phyloP scores from a whole-genome alignment of 2,888 invertebrate species.

The Rhogogaster chlorosoma region DNA sequence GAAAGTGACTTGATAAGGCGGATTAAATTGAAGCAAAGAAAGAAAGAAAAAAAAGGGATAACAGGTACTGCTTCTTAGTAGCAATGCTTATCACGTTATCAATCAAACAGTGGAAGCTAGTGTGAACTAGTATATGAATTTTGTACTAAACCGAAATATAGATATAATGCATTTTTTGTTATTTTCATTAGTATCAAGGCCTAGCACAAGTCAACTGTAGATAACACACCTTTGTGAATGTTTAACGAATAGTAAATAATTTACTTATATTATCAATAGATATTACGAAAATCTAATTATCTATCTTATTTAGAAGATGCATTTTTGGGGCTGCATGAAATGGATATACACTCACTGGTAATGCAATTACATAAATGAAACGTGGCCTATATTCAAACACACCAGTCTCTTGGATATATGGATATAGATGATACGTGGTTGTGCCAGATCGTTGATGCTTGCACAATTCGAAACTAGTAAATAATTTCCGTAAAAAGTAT shows the following conservation, averaged over 20 bases:
- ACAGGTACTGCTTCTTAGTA: background rate
- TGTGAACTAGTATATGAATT: background rate
- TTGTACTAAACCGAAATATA: background rate
- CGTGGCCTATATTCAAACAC: background rate
- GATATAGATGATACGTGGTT: background rate
- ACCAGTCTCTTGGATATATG: background rate
- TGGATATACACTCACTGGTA: background rate
- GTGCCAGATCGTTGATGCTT: background rate
- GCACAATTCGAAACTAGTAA: background rate
- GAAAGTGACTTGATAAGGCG: background rate
- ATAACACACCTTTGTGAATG: background rate
- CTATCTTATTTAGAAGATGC: background rate
- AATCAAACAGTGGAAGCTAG: background rate
- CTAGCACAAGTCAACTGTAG: background rate
- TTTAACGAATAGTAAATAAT: background rate
- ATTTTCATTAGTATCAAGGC: background rate
- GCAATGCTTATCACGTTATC: background rate
- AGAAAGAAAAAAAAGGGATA: background rate
- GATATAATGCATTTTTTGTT: slow-evolving; percentile 31
- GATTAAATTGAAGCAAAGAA: background rate
- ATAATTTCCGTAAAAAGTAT: background rate
- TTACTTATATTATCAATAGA: background rate
- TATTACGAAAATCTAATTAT: background rate
- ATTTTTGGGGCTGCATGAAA: slow-evolving; percentile 27
- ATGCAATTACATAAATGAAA: background rate